A percentile compares a stretch with the other conserved stretches of the same genome.
Conservation (phyloP, 2,113 vertebrate species). For the Maylandia zebra region DNA sequence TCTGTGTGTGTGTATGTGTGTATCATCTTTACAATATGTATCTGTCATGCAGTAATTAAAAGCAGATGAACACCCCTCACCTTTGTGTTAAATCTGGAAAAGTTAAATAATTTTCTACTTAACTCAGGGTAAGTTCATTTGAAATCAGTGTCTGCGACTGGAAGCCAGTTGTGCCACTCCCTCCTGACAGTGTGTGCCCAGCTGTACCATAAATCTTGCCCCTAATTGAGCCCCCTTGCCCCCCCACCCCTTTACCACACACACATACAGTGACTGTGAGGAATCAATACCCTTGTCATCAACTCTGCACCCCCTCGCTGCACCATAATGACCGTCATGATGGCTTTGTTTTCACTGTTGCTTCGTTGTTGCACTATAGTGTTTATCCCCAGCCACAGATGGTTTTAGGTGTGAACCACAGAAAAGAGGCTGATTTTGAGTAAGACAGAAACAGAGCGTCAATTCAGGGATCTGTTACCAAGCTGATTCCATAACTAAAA, state of each 20-base stretch:
- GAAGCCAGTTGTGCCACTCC: conserved; percentile 10
- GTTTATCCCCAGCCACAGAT: conserved; percentile 43
- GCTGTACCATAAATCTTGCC: conserved; percentile 7
- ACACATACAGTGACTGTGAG: not conserved
- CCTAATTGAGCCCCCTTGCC: not conserved
- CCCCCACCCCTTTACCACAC: not conserved
- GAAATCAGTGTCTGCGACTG: not conserved
- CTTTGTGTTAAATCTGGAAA: not conserved
- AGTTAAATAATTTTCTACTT: not conserved
- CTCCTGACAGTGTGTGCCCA: conserved; percentile 8
- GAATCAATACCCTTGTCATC: conserved; percentile 34
- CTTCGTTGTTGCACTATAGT: conserved; percentile 21
- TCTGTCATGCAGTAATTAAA: not conserved
- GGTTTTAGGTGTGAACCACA: conserved; percentile 56
- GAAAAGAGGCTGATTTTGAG: conserved; percentile 9
- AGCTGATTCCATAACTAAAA: conserved; percentile 34
- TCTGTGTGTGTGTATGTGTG: not conserved
- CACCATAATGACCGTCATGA: conserved; percentile 1
- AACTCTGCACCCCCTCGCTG: not conserved
- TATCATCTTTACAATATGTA: not conserved
- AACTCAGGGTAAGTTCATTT: not conserved
- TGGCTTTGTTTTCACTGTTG: conserved; percentile 29
- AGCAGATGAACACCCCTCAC: not conserved
- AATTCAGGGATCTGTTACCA: conserved; percentile 41
- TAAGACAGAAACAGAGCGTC: conserved; percentile 33